Base-by-base conservation (phyloP, 2,797 vertebrate genomes). In the Gallirallus australis region DNA sequence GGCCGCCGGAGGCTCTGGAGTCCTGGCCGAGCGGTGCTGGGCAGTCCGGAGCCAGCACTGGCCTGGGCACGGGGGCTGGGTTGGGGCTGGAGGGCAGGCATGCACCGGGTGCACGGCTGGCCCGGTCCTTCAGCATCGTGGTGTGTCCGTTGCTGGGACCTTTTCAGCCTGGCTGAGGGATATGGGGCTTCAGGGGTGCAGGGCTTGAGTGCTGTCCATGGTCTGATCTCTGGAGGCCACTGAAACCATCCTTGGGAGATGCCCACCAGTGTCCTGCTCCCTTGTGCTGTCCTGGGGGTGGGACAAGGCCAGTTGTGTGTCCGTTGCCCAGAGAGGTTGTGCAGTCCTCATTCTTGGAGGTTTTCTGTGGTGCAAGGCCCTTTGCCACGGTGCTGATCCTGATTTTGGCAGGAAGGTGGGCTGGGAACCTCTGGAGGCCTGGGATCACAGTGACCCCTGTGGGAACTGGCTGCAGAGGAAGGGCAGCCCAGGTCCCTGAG, bases 201-300 rank as follows among this genome's bases (percentile, higher is more conserved):
- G 63, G n/a, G 9, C 8, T 53, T 1, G 2, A 5, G 47, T 53
- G 28, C 54, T n/a, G n/a, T 15, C 8, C 1, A 0, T 7, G 64
- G 56, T 8, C 39, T 28, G 18, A n/a, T 69, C 33, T 16, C 47
- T 24, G 28, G 64, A 18, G 45, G 18, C 3, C 3, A 15, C 45
- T 12, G 47, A 37, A 37, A 9, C 24, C 6, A 12, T 20, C 39
- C 64, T n/a, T 53, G 19, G 39, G 64, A 45, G 33, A 20, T 0
- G 2, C 16, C 30, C 28, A 2, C 24, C 2, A 1, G 54, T 7
- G 28, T 52, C 18, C 28, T 19, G 15, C 72, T 69, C 15, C 48
- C 39, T 28, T 11, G 28, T 15, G 7, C 47, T 33, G n/a, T 28
- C 30, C 33, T 33, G 30, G 64, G 75, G 40, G 33, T 4, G 20